These are phyloP conservation scores for Cavia porcellus DNA, from an alignment of 2,113 vertebrate species.

Conservation along the genomic window DNA sequence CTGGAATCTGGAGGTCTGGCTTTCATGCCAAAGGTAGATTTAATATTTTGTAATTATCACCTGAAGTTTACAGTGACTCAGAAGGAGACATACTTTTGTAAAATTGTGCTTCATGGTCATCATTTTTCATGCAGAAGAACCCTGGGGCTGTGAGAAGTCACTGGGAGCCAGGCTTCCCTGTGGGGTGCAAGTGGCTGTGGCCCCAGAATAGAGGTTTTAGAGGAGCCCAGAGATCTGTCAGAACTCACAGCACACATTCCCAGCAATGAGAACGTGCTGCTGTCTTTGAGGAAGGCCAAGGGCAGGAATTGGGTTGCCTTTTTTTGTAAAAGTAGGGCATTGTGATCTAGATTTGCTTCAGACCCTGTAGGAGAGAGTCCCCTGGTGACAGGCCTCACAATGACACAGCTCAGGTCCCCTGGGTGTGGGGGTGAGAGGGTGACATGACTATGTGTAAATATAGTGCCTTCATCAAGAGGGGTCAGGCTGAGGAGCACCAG, in stretches of 20 bases:
- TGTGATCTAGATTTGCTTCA: neutral
- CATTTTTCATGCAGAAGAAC: neutral
- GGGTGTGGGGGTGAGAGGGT: neutral
- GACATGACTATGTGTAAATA: accelerated
- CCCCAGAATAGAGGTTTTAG: neutral
- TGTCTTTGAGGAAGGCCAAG: neutral
- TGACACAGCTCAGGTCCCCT: neutral
- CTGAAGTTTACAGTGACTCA: neutral
- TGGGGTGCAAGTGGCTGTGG: accelerated
- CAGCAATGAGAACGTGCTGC: neutral
- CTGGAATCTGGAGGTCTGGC: neutral
- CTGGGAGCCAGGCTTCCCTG: neutral
- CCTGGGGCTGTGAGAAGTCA: neutral
- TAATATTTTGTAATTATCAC: neutral
- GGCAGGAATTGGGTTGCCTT: neutral
- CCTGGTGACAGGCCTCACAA: neutral
- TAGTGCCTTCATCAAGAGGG: accelerated
- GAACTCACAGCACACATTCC: neutral
- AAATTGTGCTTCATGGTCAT: accelerated
- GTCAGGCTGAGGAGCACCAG: accelerated
- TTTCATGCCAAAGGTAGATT: neutral
- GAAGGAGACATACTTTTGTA: neutral
- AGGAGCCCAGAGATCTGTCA: neutral
- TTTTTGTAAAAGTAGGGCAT: conserved; percentile 47
- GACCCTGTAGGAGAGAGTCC: neutral